Evolutionary conservation across 2,888 invertebrate species (phyloP).

Genomic region (Chydorus sphaericus): DNA sequence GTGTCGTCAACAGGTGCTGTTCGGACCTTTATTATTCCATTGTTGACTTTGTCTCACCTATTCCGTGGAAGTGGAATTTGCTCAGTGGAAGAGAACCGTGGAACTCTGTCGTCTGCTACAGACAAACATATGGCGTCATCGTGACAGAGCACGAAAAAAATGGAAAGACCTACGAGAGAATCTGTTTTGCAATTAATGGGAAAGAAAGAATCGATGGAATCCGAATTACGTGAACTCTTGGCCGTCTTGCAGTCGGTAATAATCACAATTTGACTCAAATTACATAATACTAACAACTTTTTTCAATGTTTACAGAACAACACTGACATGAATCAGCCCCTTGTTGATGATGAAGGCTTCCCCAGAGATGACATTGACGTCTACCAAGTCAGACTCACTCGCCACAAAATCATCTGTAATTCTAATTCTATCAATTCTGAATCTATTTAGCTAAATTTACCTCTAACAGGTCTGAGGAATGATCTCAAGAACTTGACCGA

Average conservation of each 20-base stretch:
- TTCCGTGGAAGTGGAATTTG: too few species aligned
- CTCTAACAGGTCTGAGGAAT: conserved; percentile 57
- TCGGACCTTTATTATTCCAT: too few species aligned
- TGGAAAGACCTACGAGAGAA: neutral
- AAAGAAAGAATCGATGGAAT: neutral
- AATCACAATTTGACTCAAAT: neutral
- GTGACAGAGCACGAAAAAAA: too few species aligned
- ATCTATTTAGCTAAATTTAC: neutral
- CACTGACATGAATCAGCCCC: conserved; percentile 67
- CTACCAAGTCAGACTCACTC: conserved; percentile 73
- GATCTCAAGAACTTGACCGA: conserved; percentile 73
- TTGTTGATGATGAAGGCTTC: conserved; percentile 74
- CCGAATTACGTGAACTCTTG: neutral
- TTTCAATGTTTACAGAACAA: conserved; percentile 40
- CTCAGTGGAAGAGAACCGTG: too few species aligned
- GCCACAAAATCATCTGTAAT: conserved; percentile 78
- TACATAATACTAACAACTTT: conserved; percentile 1
- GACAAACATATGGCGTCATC: too few species aligned
- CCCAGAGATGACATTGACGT: conserved; percentile 81
- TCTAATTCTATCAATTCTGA: neutral
- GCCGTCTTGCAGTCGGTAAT: neutral
- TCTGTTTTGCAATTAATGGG: neutral
- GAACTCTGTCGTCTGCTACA: too few species aligned
- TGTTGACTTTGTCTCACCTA: too few species aligned
- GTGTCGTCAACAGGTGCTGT: too few species aligned